Conservation (phyloP, 1,140 invertebrate genomes). For the Anadara kagoshimensis region DNA sequence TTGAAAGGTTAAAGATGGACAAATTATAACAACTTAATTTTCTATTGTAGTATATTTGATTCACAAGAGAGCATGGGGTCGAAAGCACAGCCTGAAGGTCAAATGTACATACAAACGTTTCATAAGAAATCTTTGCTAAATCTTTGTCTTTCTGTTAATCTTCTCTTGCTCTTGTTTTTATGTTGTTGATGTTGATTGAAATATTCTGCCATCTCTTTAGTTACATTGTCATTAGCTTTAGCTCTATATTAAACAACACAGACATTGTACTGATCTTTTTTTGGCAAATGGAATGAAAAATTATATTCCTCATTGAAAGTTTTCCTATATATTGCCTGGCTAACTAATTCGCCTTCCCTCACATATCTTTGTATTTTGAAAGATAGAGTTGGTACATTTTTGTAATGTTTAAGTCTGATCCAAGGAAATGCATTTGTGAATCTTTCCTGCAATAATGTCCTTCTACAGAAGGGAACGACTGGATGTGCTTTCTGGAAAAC, state of each 20-base stretch:
- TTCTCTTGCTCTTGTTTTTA: slow-evolving; percentile 19
- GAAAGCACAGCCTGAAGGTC: too few species aligned
- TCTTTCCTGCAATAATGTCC: slow-evolving; percentile 44
- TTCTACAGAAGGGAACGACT: slow-evolving; percentile 40
- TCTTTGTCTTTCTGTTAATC: slow-evolving; percentile 16
- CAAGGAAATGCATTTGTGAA: too few species aligned
- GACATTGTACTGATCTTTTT: slow-evolving; percentile 13
- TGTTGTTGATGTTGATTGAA: slow-evolving; percentile 10
- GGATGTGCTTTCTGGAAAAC: slow-evolving; percentile 42
- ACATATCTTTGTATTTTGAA: slow-evolving; percentile 20
- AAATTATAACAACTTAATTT: too few species aligned
- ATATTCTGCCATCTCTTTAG: too few species aligned
- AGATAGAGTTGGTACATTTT: slow-evolving; percentile 39
- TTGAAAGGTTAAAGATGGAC: slow-evolving; percentile 13
- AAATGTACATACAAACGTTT: slow-evolving; percentile 3
- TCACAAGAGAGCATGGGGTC: too few species aligned
- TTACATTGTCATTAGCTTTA: background rate
- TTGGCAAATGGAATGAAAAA: slow-evolving; percentile 13
- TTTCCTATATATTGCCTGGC: too few species aligned
- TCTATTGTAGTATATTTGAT: too few species aligned
- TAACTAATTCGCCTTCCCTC: too few species aligned
- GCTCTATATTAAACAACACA: background rate
- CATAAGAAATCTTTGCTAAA: background rate
- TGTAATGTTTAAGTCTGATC: slow-evolving; percentile 29
- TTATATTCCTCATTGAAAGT: too few species aligned